Base-by-base conservation (phyloP, 2,888 invertebrate genomes). In the Pycnomerus fuliginosus region DNA sequence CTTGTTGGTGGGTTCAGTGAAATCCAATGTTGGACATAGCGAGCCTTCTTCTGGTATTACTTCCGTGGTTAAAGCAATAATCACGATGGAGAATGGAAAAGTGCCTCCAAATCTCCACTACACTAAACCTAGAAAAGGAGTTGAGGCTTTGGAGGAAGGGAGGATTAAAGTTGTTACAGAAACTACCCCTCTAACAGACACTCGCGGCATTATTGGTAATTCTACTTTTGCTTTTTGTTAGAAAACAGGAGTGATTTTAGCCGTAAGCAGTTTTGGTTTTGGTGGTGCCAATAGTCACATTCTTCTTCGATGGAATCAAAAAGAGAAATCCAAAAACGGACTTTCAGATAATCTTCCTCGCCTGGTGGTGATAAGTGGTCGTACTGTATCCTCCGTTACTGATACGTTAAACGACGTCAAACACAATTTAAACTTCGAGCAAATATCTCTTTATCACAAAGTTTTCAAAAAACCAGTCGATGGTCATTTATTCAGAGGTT, bases 11-110 rank as follows among this genome's bases (percentile, higher is more conserved):
- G 95, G 95, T 2, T 90, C 94, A 0, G 83, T 94, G 17, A 96
- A 96, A 67, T 92, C 93, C 0, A 96, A 94, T 70, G 77, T 95
- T 69, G 96, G 96, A 0, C 96, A 96, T 70, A 80, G 89, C 0
- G 96, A 96, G 66, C 87, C 92, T 1, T 83, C 84, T 2, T 87
- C 89, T 2, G 89, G 92, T 8, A 74, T 92, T 2, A 87, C 88
- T 55, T 85, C 90, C 0, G 67, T 93, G 45, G 81, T 31, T 20
- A 46, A 46, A 28, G 38, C 25, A 16, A 55, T 84, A 7, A 73
- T 88, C 16, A 80, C 82, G 0, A 86, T 85, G 74, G 84, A 88
- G 56, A 73, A 72, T 7, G 82, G 82, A 1, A 50, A 71, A 7
- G 73, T 90, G 31, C 85, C 88, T 0, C 81, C 81, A 0, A 90